Base-by-base conservation (phyloP, 2,797 vertebrate genomes). In the Tapirus indicus region DNA sequence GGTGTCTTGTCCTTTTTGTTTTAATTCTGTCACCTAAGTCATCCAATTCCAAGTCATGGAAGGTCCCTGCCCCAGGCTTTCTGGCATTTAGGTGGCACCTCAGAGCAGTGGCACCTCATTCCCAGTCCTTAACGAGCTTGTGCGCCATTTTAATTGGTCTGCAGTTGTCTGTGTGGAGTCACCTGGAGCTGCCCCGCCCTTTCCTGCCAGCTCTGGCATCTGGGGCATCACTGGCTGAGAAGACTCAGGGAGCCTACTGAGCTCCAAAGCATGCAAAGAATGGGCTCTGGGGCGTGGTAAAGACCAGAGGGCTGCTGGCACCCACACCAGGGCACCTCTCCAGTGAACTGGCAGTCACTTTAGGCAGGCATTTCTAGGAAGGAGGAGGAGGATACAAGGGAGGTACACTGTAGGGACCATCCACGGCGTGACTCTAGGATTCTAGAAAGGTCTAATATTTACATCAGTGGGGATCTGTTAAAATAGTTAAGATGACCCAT, bases 71-170 rank as follows among this genome's bases (percentile, higher is more conserved):
- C 47, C 25, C 89, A 69, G n/a, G n/a, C 64, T 86, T 69, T 78
- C 88, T 56, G 85, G 62, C n/a, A 75, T 75, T 52, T 88, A 58
- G 17, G 64, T 54, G 84, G 54, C 35, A 93, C 74, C 92, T 96
- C 54, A 69, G 64, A 85, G 32, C 44, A 49, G 35, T 44, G n/a
- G 64, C 35, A 74, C 75, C 41, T 96, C 29, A 25, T 60, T 95
- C 13, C 2, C 72, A 11, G 25, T 49, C 88, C 35, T 87, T 78
- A 68, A 71, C 86, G 92, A 85, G 62, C 44, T 96, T 72, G 18
- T 35, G 88, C 18, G 80, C 77, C 82, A 88, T 91, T 95, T 96
- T 93, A 96, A 95, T 93, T 79, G 68, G 80, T 49, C 62, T 94
- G 35, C 18, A 95, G 85, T 78, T 93, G 78, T 88, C 83, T 60